Evolutionary conservation across 2,888 invertebrate species (phyloP).

Genomic region (Heterodera filipjevi): DNA sequence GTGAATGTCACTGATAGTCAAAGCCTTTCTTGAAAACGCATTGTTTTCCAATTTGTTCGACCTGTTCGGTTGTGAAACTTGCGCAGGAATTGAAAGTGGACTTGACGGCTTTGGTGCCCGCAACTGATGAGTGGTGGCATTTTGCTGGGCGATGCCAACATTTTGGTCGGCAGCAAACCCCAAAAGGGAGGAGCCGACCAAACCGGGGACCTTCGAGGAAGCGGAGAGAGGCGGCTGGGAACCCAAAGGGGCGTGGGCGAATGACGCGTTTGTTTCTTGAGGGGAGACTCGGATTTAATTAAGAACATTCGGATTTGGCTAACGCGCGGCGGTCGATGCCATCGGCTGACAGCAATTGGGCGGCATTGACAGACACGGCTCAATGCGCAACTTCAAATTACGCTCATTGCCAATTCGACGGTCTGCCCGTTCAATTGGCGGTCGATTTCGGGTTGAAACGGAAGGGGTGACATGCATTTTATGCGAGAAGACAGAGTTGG

Average conservation of each 20-base stretch:
- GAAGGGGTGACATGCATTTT: slow-evolving; percentile 17
- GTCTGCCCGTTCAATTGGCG: not conserved
- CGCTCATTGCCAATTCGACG: slow-evolving; percentile 28
- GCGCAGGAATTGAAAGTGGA: slow-evolving; percentile 32
- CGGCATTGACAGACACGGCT: slow-evolving; percentile 29
- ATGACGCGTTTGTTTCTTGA: slow-evolving; percentile 2
- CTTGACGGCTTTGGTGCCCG: slow-evolving; percentile 26
- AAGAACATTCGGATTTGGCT: not conserved
- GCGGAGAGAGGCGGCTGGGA: not conserved
- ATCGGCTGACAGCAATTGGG: slow-evolving; percentile 12
- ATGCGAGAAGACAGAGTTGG: not conserved
- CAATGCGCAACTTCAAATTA: slow-evolving; percentile 39
- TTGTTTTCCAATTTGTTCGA: not conserved
- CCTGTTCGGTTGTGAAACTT: slow-evolving; percentile 39
- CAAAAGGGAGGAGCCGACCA: not conserved
- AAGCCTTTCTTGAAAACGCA: no score
- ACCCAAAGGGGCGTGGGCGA: not conserved
- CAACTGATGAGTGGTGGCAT: slow-evolving; percentile 7
- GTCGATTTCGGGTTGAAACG: not conserved
- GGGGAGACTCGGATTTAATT: not conserved
- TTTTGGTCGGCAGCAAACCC: not conserved
- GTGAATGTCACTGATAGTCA: no score
- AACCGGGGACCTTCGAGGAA: slow-evolving; percentile 17
- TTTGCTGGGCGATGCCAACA: not conserved
- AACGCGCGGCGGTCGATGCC: not conserved